Evolutionary conservation across 1,140 invertebrate species (phyloP).

Genomic region (Zeugodacus cucurbitae): DNA sequence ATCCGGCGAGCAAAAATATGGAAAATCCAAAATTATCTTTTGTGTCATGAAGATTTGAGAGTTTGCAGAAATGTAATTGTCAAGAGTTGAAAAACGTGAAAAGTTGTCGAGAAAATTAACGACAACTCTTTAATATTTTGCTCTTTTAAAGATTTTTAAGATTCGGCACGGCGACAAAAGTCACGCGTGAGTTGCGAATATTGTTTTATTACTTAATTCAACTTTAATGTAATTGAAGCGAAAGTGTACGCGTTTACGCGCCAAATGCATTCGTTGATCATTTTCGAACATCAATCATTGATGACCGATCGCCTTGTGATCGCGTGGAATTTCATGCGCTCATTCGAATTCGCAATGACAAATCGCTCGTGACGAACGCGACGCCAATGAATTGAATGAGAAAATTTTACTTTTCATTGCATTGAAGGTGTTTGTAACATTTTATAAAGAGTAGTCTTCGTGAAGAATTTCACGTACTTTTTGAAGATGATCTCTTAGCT

Average conservation of each 20-base stretch:
- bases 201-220: background rate
- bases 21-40: background rate
- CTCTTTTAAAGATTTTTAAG: too few relatives aligned
- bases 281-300: conserved; percentile 4
- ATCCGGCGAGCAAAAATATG: background rate
- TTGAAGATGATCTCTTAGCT: too few relatives aligned
- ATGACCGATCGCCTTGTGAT: background rate
- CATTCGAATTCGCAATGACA: background rate
- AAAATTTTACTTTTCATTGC: background rate
- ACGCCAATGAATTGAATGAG: background rate
- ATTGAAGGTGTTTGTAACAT: background rate
- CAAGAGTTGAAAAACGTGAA: too few relatives aligned
- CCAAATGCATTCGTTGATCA: background rate
- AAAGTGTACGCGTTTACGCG: background rate
- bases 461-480: too few relatives aligned
- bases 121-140: too few relatives aligned
- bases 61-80: too few relatives aligned
- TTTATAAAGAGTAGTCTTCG: background rate
- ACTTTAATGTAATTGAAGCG: background rate
- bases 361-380: background rate
- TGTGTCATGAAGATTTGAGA: background rate
- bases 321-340: background rate
- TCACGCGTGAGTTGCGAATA: background rate
- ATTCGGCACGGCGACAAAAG: too few relatives aligned
- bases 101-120: background rate